Evolutionary conservation across 2,888 invertebrate species (phyloP).

Genomic region (Dinocampus coccinellae): DNA sequence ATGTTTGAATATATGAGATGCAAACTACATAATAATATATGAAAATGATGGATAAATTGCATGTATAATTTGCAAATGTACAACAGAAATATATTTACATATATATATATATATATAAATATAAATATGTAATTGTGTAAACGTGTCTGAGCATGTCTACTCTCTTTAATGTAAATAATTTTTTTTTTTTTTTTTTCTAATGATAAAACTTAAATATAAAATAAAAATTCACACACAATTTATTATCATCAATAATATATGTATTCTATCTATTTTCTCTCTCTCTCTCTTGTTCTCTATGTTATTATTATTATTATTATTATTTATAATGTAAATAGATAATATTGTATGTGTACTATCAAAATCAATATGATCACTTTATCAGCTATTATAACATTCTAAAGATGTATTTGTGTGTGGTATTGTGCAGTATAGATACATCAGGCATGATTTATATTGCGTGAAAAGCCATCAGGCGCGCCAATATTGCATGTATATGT

Average conservation of each 20-base stretch:
- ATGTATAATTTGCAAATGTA: not conserved
- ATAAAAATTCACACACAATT: no score
- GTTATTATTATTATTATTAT: no score
- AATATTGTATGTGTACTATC: not conserved
- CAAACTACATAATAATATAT: not conserved
- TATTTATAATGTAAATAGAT: no score
- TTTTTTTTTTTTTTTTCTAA: no score
- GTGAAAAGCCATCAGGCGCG: slow-evolving; percentile 13
- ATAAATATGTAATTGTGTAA: not conserved
- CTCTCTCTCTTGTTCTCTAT: no score
- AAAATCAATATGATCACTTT: not conserved
- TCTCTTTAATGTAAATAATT: not conserved
- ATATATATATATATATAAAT: not conserved
- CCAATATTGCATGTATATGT: not conserved
- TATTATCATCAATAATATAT: no score
- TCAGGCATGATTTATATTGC: slow-evolving; percentile 22
- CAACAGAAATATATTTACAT: not conserved
- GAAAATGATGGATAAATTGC: not conserved
- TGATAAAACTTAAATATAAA: no score
- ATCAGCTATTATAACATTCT: not conserved
- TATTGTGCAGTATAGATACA: not conserved
- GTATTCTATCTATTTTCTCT: no score
- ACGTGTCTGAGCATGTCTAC: no score
- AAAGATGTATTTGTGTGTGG: not conserved
- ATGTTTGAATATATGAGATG: not conserved